Percentiles rank a stretch among this genome's conserved stretches.
These are phyloP conservation scores for Brenthis daphne DNA, from an alignment of 2,888 invertebrate species.

Conservation along the genomic window DNA sequence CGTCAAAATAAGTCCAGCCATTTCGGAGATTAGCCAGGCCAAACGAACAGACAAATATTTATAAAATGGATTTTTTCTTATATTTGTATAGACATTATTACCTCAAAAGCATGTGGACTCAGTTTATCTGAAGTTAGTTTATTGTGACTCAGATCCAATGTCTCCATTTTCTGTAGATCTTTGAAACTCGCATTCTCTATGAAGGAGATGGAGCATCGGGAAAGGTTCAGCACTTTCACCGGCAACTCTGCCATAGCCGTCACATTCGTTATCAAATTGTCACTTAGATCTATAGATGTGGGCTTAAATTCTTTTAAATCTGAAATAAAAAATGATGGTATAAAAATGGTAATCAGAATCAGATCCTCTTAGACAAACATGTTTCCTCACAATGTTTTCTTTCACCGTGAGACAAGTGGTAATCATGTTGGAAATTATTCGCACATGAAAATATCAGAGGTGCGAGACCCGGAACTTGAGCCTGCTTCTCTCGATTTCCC, in stretches of 20 bases:
- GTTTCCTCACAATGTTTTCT: too few species aligned
- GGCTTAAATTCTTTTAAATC: conserved; percentile 60
- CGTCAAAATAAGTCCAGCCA: too few species aligned
- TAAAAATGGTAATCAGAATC: neutral
- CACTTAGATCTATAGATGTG: conserved; percentile 67
- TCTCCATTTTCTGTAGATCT: conserved; percentile 82
- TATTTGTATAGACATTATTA: conserved; percentile 48
- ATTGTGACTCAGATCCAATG: conserved; percentile 87
- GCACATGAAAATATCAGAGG: too few species aligned
- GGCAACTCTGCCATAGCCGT: conserved; percentile 79
- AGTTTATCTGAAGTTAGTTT: conserved; percentile 82
- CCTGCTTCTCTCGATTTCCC: too few species aligned
- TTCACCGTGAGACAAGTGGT: too few species aligned
- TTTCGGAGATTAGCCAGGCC: neutral
- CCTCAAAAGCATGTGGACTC: conserved; percentile 86
- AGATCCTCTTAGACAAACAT: too few species aligned
- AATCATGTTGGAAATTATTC: too few species aligned
- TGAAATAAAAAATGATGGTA: conserved; percentile 44
- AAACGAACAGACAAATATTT: too few species aligned
- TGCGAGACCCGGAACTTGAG: too few species aligned
- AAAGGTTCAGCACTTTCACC: conserved; percentile 83
- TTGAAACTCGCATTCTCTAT: conserved; percentile 85
- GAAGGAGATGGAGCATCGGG: conserved; percentile 83
- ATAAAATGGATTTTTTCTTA: too few species aligned
- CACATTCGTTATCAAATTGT: conserved; percentile 72